Conservation (phyloP, 2,113 vertebrate species). For the Ctenodactylus gundi region DNA sequence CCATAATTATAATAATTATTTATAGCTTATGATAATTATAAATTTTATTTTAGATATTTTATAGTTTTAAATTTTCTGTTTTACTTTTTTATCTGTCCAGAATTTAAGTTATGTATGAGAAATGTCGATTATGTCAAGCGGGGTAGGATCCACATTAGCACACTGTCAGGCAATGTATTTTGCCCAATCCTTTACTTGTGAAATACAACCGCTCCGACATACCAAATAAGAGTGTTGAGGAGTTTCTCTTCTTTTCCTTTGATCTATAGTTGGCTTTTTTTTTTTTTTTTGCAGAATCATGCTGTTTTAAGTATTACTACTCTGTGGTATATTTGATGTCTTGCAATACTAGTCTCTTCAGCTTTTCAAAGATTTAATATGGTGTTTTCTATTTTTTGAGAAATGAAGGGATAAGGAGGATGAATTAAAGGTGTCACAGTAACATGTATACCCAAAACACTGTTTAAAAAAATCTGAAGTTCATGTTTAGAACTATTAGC, state of each 20-base stretch:
- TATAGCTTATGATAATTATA: not conserved
- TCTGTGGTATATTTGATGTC: not conserved
- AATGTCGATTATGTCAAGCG: not conserved
- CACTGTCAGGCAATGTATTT: not conserved
- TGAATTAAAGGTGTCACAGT: not conserved
- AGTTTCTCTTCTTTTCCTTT: not conserved
- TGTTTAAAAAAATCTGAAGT: too few species aligned
- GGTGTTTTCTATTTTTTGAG: not conserved
- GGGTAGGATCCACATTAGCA: slow-evolving; percentile 27
- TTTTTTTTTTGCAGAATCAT: not conserved
- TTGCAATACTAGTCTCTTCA: not conserved
- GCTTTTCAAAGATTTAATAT: slow-evolving; percentile 23
- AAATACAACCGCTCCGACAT: not conserved
- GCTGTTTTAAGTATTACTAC: not conserved
- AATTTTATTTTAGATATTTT: slow-evolving; percentile 16
- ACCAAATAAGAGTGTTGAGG: not conserved
- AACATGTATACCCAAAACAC: not conserved
- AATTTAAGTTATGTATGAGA: not conserved
- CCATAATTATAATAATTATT: not conserved
- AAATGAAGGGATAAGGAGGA: not conserved
- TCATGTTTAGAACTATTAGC: too few species aligned
- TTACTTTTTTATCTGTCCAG: slow-evolving; percentile 18
- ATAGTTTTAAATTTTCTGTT: not conserved
- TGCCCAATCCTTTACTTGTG: not conserved
- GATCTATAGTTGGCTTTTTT: not conserved